Evolutionary conservation across 2,113 vertebrate genomes (phyloP).

Genomic region (Neomonachus schauinslandi): DNA sequence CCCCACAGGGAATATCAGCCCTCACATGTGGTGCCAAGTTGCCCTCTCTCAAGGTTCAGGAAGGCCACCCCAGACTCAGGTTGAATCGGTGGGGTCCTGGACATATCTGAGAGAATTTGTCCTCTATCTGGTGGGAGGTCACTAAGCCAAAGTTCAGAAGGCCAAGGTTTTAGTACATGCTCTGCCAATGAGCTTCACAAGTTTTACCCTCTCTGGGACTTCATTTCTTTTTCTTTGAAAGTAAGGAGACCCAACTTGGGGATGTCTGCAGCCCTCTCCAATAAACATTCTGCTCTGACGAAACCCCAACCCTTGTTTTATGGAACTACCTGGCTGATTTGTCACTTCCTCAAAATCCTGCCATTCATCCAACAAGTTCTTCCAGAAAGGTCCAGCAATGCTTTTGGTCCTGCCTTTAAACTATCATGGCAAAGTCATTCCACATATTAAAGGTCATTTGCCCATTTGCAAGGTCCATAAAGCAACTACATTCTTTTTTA

Average conservation of each 20-base stretch:
- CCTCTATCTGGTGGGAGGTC: not conserved
- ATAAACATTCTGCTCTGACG: not conserved
- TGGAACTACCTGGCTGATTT: not conserved
- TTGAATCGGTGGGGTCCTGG: not conserved
- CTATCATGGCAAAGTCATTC: not conserved
- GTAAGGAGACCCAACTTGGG: not conserved
- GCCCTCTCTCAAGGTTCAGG: not conserved
- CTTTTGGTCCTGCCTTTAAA: not conserved
- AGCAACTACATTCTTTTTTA: constrained; percentile 47
- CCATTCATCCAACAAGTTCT: not conserved
- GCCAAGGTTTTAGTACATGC: not conserved
- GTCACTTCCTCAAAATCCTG: not conserved
- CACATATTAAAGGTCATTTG: constrained; percentile 36
- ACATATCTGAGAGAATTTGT: not conserved
- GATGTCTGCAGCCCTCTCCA: not conserved
- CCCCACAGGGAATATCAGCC: not conserved
- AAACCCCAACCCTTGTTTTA: not conserved
- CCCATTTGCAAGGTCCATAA: constrained; percentile 54
- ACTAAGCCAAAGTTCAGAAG: not conserved
- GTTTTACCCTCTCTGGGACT: not conserved
- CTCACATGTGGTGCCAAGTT: not conserved
- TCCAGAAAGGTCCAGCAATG: not conserved
- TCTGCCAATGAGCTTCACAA: not conserved
- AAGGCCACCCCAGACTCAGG: fast-evolving
- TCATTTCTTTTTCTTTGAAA: not conserved